A percentile compares a stretch with the other conserved stretches of the same genome.
Conservation (phyloP, 2,888 invertebrate genomes). For the Orthonychiurus folsomi region DNA sequence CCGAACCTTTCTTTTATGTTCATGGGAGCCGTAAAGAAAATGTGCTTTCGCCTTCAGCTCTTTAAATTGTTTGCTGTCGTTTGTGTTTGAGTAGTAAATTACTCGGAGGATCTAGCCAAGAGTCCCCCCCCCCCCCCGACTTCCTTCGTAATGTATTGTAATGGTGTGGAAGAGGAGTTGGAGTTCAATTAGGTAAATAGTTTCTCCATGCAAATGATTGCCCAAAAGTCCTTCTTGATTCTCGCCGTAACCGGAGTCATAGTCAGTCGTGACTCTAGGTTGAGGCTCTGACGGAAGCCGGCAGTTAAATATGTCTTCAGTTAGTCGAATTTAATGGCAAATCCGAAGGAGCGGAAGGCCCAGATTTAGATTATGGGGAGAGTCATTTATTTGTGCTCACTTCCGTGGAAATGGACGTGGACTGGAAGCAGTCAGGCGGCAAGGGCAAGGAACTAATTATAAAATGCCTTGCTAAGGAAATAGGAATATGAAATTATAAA, state of each 20-base stretch:
- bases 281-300: neutral
- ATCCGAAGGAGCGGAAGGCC: neutral
- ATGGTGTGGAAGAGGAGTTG: neutral
- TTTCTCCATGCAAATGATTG: constrained; percentile 9
- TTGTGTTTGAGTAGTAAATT: neutral
- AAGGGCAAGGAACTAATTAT: too few relatives aligned
- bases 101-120: neutral
- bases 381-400: too few relatives aligned
- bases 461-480: too few relatives aligned
- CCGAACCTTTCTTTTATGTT: neutral
- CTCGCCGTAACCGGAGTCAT: too few relatives aligned
- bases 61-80: neutral
- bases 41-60: neutral
- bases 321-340: constrained; percentile 1
- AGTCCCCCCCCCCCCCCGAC: too few relatives aligned
- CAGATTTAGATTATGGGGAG: too few relatives aligned
- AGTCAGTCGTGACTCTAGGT: neutral
- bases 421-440: too few relatives aligned
- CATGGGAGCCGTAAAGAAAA: neutral
- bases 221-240: neutral
- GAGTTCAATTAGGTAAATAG: constrained; percentile 13
- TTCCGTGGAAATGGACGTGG: too few relatives aligned
- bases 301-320: neutral
- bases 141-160: constrained; percentile 1
- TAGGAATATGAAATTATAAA: too few relatives aligned